phyloP scores from a whole-genome alignment of 2,888 invertebrate species.

The Hemicrepidius hirtus region DNA sequence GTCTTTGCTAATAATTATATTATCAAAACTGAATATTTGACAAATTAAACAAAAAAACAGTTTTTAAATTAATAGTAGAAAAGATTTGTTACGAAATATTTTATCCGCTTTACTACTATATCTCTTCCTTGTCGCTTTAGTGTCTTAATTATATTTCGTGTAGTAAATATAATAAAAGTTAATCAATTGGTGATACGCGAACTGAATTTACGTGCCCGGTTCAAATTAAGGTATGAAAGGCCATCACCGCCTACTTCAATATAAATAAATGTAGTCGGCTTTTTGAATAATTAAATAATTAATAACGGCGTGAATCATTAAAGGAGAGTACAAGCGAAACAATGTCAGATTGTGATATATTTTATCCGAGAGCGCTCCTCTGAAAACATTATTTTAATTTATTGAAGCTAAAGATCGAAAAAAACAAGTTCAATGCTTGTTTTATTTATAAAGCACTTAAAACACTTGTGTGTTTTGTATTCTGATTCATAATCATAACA shows the following conservation, averaged over 20 bases:
- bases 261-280: conserved; percentile 37
- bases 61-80: no score
- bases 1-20: no score
- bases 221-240: conserved; percentile 29
- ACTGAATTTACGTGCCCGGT: conserved; percentile 20
- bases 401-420: conserved; percentile 18
- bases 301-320: conserved; percentile 46
- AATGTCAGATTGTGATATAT: conserved; percentile 42
- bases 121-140: no score
- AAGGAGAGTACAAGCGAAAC: conserved; percentile 38
- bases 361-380: conserved; percentile 19
- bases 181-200: conserved; percentile 19
- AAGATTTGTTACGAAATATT: no score
- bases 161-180: conserved; percentile 24
- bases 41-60: no score
- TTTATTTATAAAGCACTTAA: conserved; percentile 37
- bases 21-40: no score
- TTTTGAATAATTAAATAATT: conserved; percentile 45
- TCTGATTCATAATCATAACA: conserved; percentile 27
- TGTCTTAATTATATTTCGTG: conserved; percentile 13
- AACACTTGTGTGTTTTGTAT: conserved; percentile 31
- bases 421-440: conserved; percentile 20
- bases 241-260: conserved; percentile 30
- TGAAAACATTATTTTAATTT: conserved; percentile 36
- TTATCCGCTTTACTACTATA: no score